Evolutionary conservation across 2,113 vertebrate species (phyloP).

Genomic region (Atherinomorus stipes): DNA sequence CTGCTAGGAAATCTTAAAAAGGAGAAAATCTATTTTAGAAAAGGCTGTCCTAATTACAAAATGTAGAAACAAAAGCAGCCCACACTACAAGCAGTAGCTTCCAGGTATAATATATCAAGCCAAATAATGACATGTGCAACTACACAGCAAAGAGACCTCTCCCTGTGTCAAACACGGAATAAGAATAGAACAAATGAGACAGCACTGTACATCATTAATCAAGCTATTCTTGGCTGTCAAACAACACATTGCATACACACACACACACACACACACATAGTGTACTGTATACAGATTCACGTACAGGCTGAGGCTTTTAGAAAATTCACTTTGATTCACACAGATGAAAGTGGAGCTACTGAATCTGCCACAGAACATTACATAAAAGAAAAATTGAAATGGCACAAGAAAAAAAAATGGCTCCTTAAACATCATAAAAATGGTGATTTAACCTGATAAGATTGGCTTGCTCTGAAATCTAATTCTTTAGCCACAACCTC

Average conservation of each 20-base stretch:
- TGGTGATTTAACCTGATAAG: slow-evolving; percentile 3
- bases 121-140: slow-evolving; percentile 24
- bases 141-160: slow-evolving; percentile 6
- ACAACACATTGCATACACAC: not conserved
- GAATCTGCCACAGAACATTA: slow-evolving; percentile 15
- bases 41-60: slow-evolving; percentile 1
- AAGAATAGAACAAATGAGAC: slow-evolving; percentile 55
- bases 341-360: slow-evolving; percentile 43
- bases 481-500: slow-evolving; percentile 25
- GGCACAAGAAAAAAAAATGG: slow-evolving; percentile 19
- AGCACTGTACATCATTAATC: slow-evolving; percentile 30
- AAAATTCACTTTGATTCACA: slow-evolving; percentile 36
- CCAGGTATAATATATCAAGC: slow-evolving; percentile 18
- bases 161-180: slow-evolving; percentile 10
- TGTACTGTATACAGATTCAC: not conserved
- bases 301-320: not conserved
- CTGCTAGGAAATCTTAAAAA: slow-evolving; percentile 6
- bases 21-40: slow-evolving; percentile 3
- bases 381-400: slow-evolving; percentile 10
- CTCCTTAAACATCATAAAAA: slow-evolving; percentile 3
- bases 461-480: slow-evolving; percentile 31
- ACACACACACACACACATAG: not conserved
- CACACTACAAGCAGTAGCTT: slow-evolving; percentile 16
- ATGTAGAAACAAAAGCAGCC: slow-evolving; percentile 28
- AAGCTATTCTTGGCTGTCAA: slow-evolving; percentile 37